Evolutionary conservation across 2,113 vertebrate species (phyloP), one percentile per base, ranked within the genome.

Genomic region (Syrmaticus mikado): DNA sequence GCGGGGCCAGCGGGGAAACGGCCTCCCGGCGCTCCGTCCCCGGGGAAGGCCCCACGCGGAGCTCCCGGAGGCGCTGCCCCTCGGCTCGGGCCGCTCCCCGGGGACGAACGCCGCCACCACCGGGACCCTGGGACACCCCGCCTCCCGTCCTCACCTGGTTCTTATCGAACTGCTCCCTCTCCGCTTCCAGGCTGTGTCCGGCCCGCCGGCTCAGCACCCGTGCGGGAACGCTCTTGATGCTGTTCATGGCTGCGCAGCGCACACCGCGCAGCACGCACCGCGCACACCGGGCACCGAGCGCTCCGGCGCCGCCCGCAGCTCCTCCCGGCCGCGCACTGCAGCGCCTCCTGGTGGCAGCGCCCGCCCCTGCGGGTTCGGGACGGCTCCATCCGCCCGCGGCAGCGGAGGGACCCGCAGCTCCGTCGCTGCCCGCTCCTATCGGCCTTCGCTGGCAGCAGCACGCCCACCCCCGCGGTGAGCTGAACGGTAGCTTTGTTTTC

Each of bases 81-180:
- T 11, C 53, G 25, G 30, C 73, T 55, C 43, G 34, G 30, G 5
- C 36, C 55, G 32, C 16, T 43, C 20, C n/a, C 30, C 55, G 32
- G 8, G 43, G 25, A 27, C 45, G 36, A 57, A 32, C 75, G 8
- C 34, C 53, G 21, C 38, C 41, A 32, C 41, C 4, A 20, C 13
- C 64, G 57, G 52, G 50, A 28, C 91, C 50, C 50, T 13, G 7
- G 25, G 50, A 25, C 50, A 14, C 24, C 24, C 50, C 13, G 24
- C 50, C 13, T 6, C 24, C 64, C 17, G 10, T 25, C 66, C 97
- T 98, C 97, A 98, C 99, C 99, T 99, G 99, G 96, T 97, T 98
- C 95, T 98, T 99, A 96, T 99, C 99, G 97, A 99, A 99, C 96
- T 99, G 98, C 88, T 99, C 99, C 95, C 98, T 97, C 97, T 99